These are phyloP conservation scores for Epinephelus coioides DNA, from an alignment of 2,797 vertebrate species.

Conservation along the genomic window DNA sequence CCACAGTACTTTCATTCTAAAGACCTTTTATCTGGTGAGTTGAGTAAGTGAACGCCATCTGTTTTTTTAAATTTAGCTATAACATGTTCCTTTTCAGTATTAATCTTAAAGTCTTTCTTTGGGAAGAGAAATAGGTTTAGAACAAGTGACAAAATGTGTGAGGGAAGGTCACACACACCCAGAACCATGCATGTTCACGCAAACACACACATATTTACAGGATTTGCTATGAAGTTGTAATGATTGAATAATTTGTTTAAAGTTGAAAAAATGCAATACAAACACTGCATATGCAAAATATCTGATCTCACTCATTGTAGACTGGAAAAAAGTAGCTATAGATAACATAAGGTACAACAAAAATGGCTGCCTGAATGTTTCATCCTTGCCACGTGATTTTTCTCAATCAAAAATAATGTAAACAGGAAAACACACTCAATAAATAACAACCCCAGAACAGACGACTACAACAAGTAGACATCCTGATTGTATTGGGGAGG, in stretches of 20 bases:
- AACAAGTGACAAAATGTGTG: neutral
- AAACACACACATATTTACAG: neutral
- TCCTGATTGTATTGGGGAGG: neutral
- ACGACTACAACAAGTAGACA: neutral
- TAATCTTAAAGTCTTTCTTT: neutral
- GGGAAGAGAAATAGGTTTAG: neutral
- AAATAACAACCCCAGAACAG: neutral
- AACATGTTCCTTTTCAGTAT: neutral
- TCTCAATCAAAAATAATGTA: neutral
- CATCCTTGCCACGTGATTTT: slow-evolving; percentile 15
- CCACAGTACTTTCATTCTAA: neutral
- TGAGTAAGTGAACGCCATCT: neutral
- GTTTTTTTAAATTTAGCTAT: neutral
- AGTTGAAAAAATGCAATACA: slow-evolving; percentile 15
- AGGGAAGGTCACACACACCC: neutral
- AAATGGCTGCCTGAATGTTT: slow-evolving; percentile 38
- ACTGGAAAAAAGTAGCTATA: neutral
- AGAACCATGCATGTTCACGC: neutral
- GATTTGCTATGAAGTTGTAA: neutral
- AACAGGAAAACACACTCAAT: neutral
- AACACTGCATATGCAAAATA: slow-evolving; percentile 5
- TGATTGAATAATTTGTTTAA: neutral
- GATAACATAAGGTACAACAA: slow-evolving; percentile 11
- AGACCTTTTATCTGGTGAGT: too few relatives aligned
- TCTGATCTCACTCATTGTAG: too few relatives aligned